Evolutionary conservation across 2,113 vertebrate genomes (phyloP), one percentile per base, ranked within the genome.

Genomic region (Haemorhous mexicanus): DNA sequence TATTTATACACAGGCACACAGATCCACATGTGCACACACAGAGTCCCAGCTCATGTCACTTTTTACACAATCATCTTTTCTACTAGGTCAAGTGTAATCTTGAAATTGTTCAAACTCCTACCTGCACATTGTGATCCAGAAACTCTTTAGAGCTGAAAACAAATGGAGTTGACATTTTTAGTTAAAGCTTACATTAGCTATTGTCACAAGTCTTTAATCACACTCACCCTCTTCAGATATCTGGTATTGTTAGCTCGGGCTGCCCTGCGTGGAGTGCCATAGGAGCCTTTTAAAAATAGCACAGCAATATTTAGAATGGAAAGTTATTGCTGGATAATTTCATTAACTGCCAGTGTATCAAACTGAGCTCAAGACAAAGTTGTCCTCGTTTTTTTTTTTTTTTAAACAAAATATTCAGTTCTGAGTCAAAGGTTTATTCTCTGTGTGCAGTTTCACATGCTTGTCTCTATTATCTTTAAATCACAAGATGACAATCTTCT

Each of bases 391-490:
- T 47, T 39, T 73, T 82, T 55, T 76, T 66, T 84, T 76, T 84
- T 62, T 16, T n/a, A n/a, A 96, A 91, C 81, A 95, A 94, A 95
- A 95, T 92, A 97, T 72, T 96, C 97, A 1, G 81, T 90, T 96
- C 91, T 97, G 97, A 97, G 94, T 98, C 96, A 96, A 97, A 96
- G 95, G 96, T 97, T 96, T 96, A 94, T 94, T 97, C 95, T 97
- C 89, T 92, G 82, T 97, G 81, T 95, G 95, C 81, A 94, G 93
- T 97, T 97, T 97, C 96, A 95, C 89, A 88, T 96, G 96, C 92
- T 97, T 95, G 94, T 96, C 89, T 97, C 94, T 95, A 91, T 98
- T 98, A 97, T 97, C 96, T 97, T 97, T 97, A 97, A 98, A 97
- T 98, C 97, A 97, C 96, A 97, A 97, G 95, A 97, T 95, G 96